A percentile compares a stretch with the other conserved stretches of the same genome.
These are phyloP conservation scores for Harpagoxenus sublaevis DNA, from an alignment of 2,888 invertebrate species.

Conservation along the genomic window DNA sequence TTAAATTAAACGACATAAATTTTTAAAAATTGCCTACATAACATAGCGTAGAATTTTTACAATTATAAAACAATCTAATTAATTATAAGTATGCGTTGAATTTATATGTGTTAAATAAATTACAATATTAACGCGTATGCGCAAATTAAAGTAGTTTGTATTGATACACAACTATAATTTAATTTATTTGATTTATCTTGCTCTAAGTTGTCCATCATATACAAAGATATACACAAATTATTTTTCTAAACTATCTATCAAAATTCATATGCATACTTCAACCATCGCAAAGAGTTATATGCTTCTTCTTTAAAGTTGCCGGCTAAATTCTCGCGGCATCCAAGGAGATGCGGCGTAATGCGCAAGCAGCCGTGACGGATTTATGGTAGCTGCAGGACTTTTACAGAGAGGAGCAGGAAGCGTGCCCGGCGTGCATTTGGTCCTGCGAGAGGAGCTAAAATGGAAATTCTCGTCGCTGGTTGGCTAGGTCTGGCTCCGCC, in stretches of 20 bases:
- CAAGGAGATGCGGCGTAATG: slow-evolving; percentile 53
- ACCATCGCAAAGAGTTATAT: not conserved
- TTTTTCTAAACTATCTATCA: slow-evolving; percentile 21
- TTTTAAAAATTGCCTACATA: not conserved
- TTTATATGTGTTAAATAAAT: not conserved
- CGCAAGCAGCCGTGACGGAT: slow-evolving; percentile 66
- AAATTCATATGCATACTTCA: slow-evolving; percentile 1
- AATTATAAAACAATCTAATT: not conserved
- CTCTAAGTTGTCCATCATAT: not conserved
- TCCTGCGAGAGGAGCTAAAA: slow-evolving; percentile 68
- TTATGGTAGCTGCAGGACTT: slow-evolving; percentile 73
- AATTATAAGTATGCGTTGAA: not conserved
- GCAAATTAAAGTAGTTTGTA: slow-evolving; percentile 9
- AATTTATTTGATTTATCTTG: not conserved
- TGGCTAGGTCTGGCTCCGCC: slow-evolving; percentile 83
- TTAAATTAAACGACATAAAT: slow-evolving; percentile 12
- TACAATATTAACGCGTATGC: not conserved
- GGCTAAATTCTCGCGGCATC: slow-evolving; percentile 28
- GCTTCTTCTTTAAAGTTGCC: slow-evolving; percentile 31
- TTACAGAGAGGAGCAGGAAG: slow-evolving; percentile 59
- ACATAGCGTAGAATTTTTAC: not conserved
- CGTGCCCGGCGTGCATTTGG: slow-evolving; percentile 63
- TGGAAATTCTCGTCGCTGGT: slow-evolving; percentile 80
- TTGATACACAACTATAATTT: slow-evolving; percentile 8
- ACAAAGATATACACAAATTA: not conserved